Evolutionary conservation across 2,888 invertebrate genomes (phyloP).

Genomic region (Lordiphosa fenestrarum): DNA sequence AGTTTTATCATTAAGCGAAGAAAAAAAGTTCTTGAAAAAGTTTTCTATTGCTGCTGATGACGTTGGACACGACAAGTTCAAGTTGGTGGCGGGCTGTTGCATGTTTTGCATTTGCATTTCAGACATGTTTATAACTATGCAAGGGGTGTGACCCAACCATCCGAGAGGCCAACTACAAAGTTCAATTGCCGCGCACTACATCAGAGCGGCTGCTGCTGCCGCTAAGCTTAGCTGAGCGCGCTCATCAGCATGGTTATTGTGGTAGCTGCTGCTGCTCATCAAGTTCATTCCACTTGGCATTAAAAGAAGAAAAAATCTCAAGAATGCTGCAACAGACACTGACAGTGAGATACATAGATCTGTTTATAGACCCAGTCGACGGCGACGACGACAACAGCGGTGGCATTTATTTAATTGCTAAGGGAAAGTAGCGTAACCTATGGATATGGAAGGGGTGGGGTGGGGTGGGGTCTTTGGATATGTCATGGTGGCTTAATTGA

Average conservation of each 20-base stretch:
- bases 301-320: conserved; percentile 57
- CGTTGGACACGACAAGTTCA: conserved; percentile 51
- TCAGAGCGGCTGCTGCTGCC: conserved; percentile 10
- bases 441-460: background rate
- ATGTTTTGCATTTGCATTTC: conserved; percentile 57
- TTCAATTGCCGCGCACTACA: conserved; percentile 56
- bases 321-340: conserved; percentile 64
- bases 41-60: conserved; percentile 32
- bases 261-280: conserved; percentile 51
- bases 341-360: conserved; percentile 52
- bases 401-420: conserved; percentile 57
- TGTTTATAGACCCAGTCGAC: conserved; percentile 54
- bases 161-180: conserved; percentile 27
- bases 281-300: conserved; percentile 74
- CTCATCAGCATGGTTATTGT: conserved; percentile 54
- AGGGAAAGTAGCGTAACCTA: conserved; percentile 9
- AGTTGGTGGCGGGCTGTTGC: conserved; percentile 45
- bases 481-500: conserved; percentile 8
- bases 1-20: conserved; percentile 8
- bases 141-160: conserved; percentile 4
- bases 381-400: conserved; percentile 1
- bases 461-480: background rate
- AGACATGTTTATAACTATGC: conserved; percentile 42
- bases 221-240: conserved; percentile 2
- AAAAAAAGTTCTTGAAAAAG: conserved; percentile 42